Base-by-base conservation (phyloP, 2,888 invertebrate genomes). In the Bibio marci region DNA sequence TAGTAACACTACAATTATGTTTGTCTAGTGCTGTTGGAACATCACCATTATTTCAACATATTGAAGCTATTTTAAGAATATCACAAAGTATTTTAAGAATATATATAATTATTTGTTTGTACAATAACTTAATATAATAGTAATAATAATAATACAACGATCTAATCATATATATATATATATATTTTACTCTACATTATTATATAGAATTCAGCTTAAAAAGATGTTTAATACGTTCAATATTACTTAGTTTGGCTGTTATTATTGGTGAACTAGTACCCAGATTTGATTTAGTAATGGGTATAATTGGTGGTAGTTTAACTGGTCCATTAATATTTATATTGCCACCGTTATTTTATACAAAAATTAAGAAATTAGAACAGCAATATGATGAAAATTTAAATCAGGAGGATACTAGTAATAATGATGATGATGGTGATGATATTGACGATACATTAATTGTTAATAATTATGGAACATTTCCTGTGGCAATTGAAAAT, bases 241-340 rank as follows among this genome's bases (percentile, higher is more conserved):
- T 69, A 1, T 62, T 88, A 12, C 70, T 85, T 11, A 65, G 73
- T 1, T 46, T 79, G 3, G 79, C 80, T 1, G 72, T 90, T 6
- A 69, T 83, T 25, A 63, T 88, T 3, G 86, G 81, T 0, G 85
- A 86, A 58, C 70, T 80, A 0, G 76, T 90, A 1, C 88, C 91
- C 1, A 69, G 79, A 45, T 88, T 91, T 53, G 87, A 88, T 50
- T 65, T 86, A 15, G 79, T 90, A 11, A 80, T 90, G 76, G 77
- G 85, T 2, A 63, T 90, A 1, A 74, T 90, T 10, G 90, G 91
- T 1, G 87, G 86, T 4, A 79, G 83, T 0, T 66, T 90, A 4
- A 80, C 80, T 0, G 83, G 86, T 0, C 81, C 88, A 0, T 60
- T 88, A 11, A 79, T 87, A 49, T 90, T 88, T 47, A 71, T 91